Evolutionary conservation across 2,888 invertebrate species (phyloP).

Genomic region (Crioceris asparagi): DNA sequence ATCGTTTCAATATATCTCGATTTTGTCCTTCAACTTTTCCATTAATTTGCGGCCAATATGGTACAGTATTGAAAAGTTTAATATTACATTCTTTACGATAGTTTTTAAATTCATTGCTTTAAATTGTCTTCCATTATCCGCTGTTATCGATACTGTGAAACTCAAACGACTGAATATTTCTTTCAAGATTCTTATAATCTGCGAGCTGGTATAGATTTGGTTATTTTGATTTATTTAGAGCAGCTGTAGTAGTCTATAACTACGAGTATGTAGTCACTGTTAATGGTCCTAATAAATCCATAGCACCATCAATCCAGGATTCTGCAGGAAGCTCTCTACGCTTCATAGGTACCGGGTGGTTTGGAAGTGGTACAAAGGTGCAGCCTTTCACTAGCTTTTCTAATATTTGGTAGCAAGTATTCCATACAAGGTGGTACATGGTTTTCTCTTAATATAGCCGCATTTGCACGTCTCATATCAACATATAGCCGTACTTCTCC

Average conservation of each 20-base stretch:
- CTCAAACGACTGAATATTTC: slow-evolving; percentile 20
- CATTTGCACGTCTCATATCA: slow-evolving; percentile 20
- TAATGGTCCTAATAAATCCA: slow-evolving; percentile 23
- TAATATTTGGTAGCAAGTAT: slow-evolving; percentile 19
- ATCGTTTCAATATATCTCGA: slow-evolving; percentile 11
- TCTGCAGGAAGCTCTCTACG: slow-evolving; percentile 15
- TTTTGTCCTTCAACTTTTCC: slow-evolving; percentile 17
- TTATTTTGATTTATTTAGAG: slow-evolving; percentile 22
- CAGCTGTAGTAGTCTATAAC: slow-evolving; percentile 25
- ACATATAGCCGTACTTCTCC: slow-evolving; percentile 22
- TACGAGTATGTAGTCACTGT: too few species aligned
- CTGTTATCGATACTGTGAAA: slow-evolving; percentile 12
- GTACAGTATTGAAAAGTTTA: slow-evolving; percentile 13
- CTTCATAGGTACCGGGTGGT: slow-evolving; percentile 14
- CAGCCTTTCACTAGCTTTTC: slow-evolving; percentile 19
- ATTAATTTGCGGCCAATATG: slow-evolving; percentile 16
- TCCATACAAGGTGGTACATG: slow-evolving; percentile 21
- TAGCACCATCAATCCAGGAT: slow-evolving; percentile 19
- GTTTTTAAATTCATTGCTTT: slow-evolving; percentile 12
- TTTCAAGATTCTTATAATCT: slow-evolving; percentile 11
- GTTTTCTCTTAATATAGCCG: slow-evolving; percentile 20
- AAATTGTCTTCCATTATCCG: slow-evolving; percentile 21
- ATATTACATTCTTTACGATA: slow-evolving; percentile 16
- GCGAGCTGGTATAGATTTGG: too few species aligned
- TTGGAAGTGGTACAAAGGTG: slow-evolving; percentile 14